phyloP scores from a whole-genome alignment of 1,140 invertebrate species.

The Drosophila ironensis region DNA sequence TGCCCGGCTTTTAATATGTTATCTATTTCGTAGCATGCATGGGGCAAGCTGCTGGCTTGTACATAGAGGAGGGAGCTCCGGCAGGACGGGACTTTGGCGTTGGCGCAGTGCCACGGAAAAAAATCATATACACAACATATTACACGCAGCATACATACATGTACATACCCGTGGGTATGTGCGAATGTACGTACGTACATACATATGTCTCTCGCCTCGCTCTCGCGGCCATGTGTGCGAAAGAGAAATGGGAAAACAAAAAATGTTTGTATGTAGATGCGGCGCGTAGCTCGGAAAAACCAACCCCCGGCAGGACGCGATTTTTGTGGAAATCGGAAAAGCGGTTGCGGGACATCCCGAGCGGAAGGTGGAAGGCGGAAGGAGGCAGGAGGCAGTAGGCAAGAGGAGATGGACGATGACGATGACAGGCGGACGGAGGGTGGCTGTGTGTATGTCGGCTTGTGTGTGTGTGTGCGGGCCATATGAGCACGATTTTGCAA shows the following conservation, averaged over 20 bases:
- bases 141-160: too few relatives aligned
- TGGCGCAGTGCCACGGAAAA: slow-evolving; percentile 44
- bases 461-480: slow-evolving; percentile 40
- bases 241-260: slow-evolving; percentile 69
- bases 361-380: slow-evolving; percentile 10
- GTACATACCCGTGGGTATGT: slow-evolving; percentile 48
- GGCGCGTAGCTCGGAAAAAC: slow-evolving; percentile 69
- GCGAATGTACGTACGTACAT: not conserved
- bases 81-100: slow-evolving; percentile 7
- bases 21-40: slow-evolving; percentile 76
- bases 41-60: slow-evolving; percentile 53
- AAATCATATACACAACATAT: slow-evolving; percentile 80
- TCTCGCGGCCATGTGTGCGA: slow-evolving; percentile 61
- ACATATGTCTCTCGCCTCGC: slow-evolving; percentile 40
- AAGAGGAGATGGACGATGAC: too few relatives aligned
- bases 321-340: slow-evolving; percentile 53
- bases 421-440: slow-evolving; percentile 41
- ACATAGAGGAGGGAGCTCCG: slow-evolving; percentile 46
- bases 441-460: slow-evolving; percentile 31
- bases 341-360: slow-evolving; percentile 41
- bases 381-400: not conserved
- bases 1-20: slow-evolving; percentile 78
- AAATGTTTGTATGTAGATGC: slow-evolving; percentile 39
- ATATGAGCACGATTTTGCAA: slow-evolving; percentile 77
- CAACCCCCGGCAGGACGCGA: slow-evolving; percentile 58